These are phyloP conservation scores for Tringa solitaria DNA, from an alignment of 2,113 vertebrate genomes.

Conservation along the genomic window DNA sequence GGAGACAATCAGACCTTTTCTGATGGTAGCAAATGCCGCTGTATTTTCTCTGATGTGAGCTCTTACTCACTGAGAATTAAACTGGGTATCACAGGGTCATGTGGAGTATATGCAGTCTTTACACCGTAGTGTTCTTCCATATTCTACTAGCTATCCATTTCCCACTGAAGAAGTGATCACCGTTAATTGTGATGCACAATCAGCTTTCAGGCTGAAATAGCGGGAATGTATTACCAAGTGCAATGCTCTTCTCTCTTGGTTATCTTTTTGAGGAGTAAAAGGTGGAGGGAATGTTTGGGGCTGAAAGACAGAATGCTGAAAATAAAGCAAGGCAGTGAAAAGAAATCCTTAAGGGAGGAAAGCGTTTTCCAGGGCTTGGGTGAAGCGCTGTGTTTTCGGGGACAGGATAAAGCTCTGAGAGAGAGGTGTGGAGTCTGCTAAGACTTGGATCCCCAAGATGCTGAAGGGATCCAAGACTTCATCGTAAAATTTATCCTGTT, in stretches of 20 bases:
- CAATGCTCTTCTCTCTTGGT: neutral
- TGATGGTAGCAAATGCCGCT: neutral
- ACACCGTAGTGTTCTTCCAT: rapidly evolving
- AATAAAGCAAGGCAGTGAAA: neutral
- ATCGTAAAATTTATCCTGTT: neutral
- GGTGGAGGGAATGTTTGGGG: neutral
- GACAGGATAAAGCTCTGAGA: neutral
- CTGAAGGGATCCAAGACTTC: neutral
- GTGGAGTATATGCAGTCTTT: neutral
- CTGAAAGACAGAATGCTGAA: neutral
- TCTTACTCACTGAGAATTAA: neutral
- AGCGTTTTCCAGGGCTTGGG: neutral
- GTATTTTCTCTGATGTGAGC: neutral
- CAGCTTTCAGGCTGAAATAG: neutral
- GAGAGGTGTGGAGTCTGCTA: neutral
- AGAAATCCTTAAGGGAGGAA: neutral
- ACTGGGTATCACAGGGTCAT: neutral
- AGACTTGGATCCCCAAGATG: neutral
- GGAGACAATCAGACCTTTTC: neutral
- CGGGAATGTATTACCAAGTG: neutral
- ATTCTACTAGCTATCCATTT: neutral
- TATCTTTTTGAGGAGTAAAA: neutral
- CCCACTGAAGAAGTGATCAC: neutral
- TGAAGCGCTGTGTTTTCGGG: neutral
- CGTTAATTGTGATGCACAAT: neutral